These are phyloP conservation scores for Acleris literana DNA, from an alignment of 2,888 invertebrate genomes.

Conservation along the genomic window DNA sequence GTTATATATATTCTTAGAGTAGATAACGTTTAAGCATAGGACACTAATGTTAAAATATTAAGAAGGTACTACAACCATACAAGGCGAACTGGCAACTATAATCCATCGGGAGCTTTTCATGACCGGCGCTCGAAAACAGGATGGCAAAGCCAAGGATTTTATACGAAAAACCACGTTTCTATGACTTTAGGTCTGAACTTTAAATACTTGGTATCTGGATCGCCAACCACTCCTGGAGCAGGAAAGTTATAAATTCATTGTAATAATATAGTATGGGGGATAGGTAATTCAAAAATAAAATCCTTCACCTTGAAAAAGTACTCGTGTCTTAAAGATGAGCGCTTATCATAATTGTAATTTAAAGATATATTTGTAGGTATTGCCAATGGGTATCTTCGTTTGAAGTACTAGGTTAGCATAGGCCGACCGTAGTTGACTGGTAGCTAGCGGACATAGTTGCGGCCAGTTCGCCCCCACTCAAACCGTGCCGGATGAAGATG, in stretches of 20 bases:
- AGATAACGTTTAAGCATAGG: conserved; percentile 62
- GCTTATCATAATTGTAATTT: conserved; percentile 15
- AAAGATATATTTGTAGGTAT: conserved; percentile 34
- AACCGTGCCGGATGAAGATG: conserved; percentile 76
- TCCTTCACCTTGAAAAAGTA: too few species aligned
- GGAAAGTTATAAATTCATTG: too few species aligned
- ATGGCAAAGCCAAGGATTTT: too few species aligned
- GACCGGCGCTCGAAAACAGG: too few species aligned
- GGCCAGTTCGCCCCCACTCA: conserved; percentile 75
- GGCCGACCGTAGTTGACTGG: not conserved
- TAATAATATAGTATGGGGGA: too few species aligned
- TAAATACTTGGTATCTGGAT: too few species aligned
- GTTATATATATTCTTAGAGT: conserved; percentile 62
- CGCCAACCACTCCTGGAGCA: too few species aligned
- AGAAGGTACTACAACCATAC: conserved; percentile 76
- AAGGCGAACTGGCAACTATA: conserved; percentile 68
- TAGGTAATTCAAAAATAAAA: too few species aligned
- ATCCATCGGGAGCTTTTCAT: conserved; percentile 38
- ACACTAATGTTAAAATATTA: conserved; percentile 64
- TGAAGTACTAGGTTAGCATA: conserved; percentile 18
- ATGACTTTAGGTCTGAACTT: too few species aligned
- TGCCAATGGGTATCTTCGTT: conserved; percentile 26
- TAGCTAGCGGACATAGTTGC: conserved; percentile 43
- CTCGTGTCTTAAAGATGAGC: too few species aligned
- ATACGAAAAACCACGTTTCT: too few species aligned